Percentiles rank a stretch among this genome's conserved stretches.
phyloP scores from a whole-genome alignment of 2,888 invertebrate species.

The Cheilosia vulpina region DNA sequence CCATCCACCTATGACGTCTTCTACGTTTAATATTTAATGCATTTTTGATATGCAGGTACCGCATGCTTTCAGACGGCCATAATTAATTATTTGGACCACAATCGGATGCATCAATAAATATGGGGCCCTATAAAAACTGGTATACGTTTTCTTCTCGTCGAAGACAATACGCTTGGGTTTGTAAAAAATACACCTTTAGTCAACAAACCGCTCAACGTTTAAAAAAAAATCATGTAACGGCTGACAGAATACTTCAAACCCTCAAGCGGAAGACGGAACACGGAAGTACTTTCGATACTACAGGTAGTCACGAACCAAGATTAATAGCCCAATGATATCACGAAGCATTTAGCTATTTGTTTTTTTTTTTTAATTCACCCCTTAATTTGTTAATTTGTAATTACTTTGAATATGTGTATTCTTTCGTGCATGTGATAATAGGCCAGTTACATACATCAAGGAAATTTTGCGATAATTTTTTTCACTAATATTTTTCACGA shows the following conservation, averaged over 20 bases:
- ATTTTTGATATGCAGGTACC: too few species aligned
- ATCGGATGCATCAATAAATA: too few species aligned
- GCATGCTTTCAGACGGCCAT: too few species aligned
- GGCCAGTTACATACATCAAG: not conserved
- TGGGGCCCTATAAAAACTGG: too few species aligned
- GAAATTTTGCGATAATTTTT: not conserved
- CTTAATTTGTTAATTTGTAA: not conserved
- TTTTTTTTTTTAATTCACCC: not conserved
- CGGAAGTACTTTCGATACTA: not conserved
- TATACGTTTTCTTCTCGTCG: too few species aligned
- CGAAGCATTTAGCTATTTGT: not conserved
- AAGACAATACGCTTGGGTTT: too few species aligned
- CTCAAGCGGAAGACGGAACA: not conserved
- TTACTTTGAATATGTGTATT: not conserved
- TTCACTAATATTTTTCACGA: not conserved
- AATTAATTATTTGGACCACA: too few species aligned
- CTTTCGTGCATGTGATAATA: not conserved
- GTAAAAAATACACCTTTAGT: not conserved
- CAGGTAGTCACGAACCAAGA: not conserved
- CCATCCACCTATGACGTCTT: too few species aligned
- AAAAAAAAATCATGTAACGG: not conserved
- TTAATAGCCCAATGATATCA: not conserved
- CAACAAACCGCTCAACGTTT: not conserved
- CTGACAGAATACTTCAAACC: not conserved
- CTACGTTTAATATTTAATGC: too few species aligned